phyloP scores from a whole-genome alignment of 2,113 vertebrate genomes.

The Limnothrissa miodon region DNA sequence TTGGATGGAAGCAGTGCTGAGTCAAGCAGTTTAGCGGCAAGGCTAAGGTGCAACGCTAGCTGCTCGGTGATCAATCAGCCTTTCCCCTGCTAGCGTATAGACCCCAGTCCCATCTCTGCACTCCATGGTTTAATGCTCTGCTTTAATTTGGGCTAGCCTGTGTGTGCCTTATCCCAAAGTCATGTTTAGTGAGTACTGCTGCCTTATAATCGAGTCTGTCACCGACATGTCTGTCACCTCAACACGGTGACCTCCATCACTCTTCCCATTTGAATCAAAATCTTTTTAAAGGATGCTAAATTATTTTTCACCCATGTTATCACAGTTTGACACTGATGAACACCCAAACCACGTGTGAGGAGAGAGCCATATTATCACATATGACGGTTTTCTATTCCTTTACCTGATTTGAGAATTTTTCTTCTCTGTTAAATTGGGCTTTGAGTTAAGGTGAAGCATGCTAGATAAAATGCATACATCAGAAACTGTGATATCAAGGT shows the following conservation, averaged over 20 bases:
- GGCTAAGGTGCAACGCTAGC: constrained; percentile 6
- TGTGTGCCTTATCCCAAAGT: not conserved
- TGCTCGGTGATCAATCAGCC: not conserved
- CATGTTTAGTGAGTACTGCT: not conserved
- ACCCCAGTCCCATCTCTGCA: not conserved
- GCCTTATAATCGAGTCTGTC: not conserved
- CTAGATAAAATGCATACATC: not conserved
- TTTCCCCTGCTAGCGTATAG: not conserved
- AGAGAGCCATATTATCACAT: not conserved
- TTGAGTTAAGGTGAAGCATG: not conserved
- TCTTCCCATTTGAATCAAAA: not conserved
- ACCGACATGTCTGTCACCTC: not conserved
- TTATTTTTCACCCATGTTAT: not conserved
- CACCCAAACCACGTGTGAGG: not conserved
- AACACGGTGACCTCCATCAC: not conserved
- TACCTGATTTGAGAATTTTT: too few relatives aligned
- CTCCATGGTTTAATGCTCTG: not conserved
- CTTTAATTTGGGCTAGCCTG: not conserved
- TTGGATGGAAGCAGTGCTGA: constrained; percentile 56
- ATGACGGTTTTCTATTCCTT: too few relatives aligned
- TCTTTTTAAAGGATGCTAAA: not conserved
- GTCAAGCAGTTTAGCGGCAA: constrained; percentile 32
- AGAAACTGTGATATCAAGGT: not conserved
- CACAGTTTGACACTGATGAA: not conserved
- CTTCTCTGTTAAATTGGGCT: not conserved